Base-by-base conservation (phyloP, 2,113 vertebrate genomes). In the Gracilinanus agilis region DNA sequence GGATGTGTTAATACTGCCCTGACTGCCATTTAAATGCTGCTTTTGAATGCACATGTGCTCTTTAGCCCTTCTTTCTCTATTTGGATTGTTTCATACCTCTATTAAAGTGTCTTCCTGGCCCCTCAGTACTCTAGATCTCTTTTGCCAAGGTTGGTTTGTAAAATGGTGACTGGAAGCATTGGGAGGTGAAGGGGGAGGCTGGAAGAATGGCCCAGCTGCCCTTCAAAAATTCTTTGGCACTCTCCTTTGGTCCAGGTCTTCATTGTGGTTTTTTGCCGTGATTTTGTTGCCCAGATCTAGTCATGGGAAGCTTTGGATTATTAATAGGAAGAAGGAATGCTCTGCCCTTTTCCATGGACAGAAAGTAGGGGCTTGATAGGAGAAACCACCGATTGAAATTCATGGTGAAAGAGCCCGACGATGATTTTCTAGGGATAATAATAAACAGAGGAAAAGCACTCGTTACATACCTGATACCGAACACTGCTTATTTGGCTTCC, bases 191-290 rank as follows among this genome's bases (percentile, higher is more conserved):
- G 61, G 34, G 13, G 34, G 34, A 75, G 29, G 13, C 1, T 4
- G 61, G 34, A 12, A n/a, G 44, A 92, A 90, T 93, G 40, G n/a
- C 90, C 83, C 24, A n/a, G 9, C 54, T 29, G 92, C 54, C 55
- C 90, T 94, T 94, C 90, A 44, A 21, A 75, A 23, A 55, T 92
- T 94, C 91, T 88, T 96, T 95, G 49, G 44, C 3, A 96, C 27
- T n/a, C 13, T 8, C 55, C 53, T 95, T 90, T 93, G 58, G 91
- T 88, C 95, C 54, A 24, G 24, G 67, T 88, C 93, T 58, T 58
- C 25, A 93, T 55, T 92, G 24, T 90, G 88, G 88, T 40, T 54
- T 55, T 53, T 24, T 94, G 44, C 94, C 88, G 21, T 55, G 5
- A 34, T 83, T 83, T 83, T 91, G 89, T 96, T 91, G 44, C 90